Evolutionary conservation across 2,113 vertebrate genomes (phyloP).

Genomic region (Sakesphorus luctuosus): DNA sequence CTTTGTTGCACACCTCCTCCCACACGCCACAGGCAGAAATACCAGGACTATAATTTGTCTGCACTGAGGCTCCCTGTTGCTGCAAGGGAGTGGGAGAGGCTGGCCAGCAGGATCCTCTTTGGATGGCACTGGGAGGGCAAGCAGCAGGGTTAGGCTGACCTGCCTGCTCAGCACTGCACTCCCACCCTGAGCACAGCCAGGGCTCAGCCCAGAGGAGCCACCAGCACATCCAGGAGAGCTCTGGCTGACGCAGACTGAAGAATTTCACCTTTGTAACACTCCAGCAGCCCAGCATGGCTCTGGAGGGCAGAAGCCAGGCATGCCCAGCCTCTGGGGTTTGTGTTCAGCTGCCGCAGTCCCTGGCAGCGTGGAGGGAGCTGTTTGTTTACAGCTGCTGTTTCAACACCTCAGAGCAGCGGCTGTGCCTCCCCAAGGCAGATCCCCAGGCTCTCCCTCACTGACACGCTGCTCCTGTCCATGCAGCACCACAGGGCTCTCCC

Average conservation of each 20-base stretch:
- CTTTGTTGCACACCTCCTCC: not conserved
- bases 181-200: fast-evolving
- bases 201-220: not conserved
- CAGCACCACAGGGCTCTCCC: not conserved
- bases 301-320: not conserved
- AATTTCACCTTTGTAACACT: not conserved
- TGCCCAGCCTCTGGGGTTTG: not conserved
- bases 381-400: not conserved
- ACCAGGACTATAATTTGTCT: not conserved
- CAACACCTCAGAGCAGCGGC: not conserved
- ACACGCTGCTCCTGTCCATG: not conserved
- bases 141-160: not conserved
- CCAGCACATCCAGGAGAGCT: not conserved
- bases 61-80: not conserved
- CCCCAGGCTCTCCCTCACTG: not conserved
- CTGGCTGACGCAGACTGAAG: fast-evolving
- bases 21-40: not conserved
- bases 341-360: not conserved
- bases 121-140: fast-evolving
- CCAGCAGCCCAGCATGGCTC: not conserved
- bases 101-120: not conserved
- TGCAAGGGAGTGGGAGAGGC: not conserved
- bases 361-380: fast-evolving
- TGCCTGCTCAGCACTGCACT: not conserved
- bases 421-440: not conserved